Percentiles rank a stretch among this genome's conserved stretches.
These are phyloP conservation scores for Diorhabda elongata DNA, from an alignment of 1,140 invertebrate species.

Conservation along the genomic window DNA sequence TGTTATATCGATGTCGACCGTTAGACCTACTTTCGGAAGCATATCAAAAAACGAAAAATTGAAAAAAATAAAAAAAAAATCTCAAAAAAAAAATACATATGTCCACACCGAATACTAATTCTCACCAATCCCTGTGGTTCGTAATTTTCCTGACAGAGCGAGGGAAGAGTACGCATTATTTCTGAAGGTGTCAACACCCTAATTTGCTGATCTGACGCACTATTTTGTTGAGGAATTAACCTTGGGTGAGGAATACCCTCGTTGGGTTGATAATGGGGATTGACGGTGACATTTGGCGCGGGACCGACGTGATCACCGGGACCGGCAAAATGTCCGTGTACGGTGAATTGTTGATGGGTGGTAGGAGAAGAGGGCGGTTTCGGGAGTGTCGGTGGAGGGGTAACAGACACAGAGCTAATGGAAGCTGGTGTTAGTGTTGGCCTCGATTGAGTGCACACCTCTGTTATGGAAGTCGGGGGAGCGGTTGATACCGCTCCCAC, in stretches of 20 bases:
- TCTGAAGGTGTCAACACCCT: conserved; percentile 79
- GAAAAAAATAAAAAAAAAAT: conserved; percentile 31
- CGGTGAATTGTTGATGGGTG: conserved; percentile 46
- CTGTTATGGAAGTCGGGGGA: conserved; percentile 34
- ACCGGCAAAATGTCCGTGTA: conserved; percentile 45
- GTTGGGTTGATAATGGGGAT: conserved; percentile 48
- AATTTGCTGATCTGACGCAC: conserved; percentile 67
- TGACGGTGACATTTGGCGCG: conserved; percentile 58
- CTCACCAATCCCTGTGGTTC: conserved; percentile 61
- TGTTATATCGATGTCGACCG: neutral
- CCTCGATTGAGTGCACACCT: conserved; percentile 45
- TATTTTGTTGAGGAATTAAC: conserved; percentile 18
- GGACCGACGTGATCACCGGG: conserved; percentile 43
- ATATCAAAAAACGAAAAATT: conserved; percentile 5
- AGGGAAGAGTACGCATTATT: conserved; percentile 82
- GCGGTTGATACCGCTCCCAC: conserved; percentile 23
- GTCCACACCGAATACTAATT: conserved; percentile 39
- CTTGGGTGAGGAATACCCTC: conserved; percentile 20
- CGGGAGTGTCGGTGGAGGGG: conserved; percentile 33
- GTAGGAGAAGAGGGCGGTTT: conserved; percentile 35
- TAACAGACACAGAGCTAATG: conserved; percentile 44
- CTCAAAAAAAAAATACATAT: conserved; percentile 20
- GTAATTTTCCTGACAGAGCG: conserved; percentile 67
- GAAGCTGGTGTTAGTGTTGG: conserved; percentile 44
- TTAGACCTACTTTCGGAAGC: conserved; percentile 12